Conservation (phyloP, 53 echinoderm and acorn worm species). For the Antedon mediterranea region DNA sequence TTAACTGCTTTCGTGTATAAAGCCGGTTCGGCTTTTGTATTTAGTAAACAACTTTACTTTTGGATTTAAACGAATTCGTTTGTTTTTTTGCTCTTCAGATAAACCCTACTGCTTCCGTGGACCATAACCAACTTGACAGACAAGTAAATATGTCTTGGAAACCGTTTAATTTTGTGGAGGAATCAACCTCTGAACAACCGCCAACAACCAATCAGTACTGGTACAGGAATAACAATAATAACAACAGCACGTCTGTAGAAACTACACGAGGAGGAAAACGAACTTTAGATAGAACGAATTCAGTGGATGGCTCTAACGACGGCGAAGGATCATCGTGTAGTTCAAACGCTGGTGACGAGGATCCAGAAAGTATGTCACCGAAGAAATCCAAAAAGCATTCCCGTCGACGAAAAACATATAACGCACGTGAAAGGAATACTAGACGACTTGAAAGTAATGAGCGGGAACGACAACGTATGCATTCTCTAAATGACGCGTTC, state of each 20-base stretch:
- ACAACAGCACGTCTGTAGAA: neutral
- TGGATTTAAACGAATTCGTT: neutral
- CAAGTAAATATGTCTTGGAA: neutral
- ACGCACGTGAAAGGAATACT: slow-evolving; percentile 76
- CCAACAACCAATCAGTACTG: neutral
- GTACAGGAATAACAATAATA: neutral
- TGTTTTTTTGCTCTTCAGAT: neutral
- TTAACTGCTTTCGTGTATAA: neutral
- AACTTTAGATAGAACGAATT: slow-evolving; percentile 63
- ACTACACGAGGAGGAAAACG: slow-evolving; percentile 44
- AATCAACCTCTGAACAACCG: neutral
- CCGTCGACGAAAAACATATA: slow-evolving; percentile 65
- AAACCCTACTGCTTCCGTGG: neutral
- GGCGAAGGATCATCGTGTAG: slow-evolving; percentile 13
- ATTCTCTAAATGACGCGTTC: slow-evolving; percentile 97
- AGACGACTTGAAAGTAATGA: slow-evolving; percentile 94
- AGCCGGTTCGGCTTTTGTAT: neutral
- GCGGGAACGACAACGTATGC: slow-evolving; percentile 97
- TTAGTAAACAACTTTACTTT: neutral
- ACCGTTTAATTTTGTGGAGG: neutral
- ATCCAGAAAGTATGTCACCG: neutral
- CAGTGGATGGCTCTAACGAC: slow-evolving; percentile 79
- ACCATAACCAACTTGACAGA: neutral
- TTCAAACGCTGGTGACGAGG: slow-evolving; percentile 37
- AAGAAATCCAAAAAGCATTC: slow-evolving; percentile 36